These are phyloP conservation scores for Stenichneumon culpator DNA, from an alignment of 2,888 invertebrate species.

Conservation along the genomic window DNA sequence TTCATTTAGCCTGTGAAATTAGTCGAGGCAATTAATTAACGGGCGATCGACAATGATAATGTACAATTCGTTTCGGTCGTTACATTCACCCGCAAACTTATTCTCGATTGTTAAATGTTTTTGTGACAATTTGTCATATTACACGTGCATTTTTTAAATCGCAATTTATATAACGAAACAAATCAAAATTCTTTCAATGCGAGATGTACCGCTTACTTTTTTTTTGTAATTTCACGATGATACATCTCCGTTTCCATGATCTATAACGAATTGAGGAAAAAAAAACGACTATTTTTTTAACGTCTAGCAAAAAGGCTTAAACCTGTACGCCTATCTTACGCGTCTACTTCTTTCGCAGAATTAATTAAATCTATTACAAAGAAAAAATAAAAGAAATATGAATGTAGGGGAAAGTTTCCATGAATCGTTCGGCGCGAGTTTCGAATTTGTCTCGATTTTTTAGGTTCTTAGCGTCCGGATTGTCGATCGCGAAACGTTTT, in stretches of 20 bases:
- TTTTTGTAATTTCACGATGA: neutral
- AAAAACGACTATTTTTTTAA: neutral
- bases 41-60: constrained; percentile 41
- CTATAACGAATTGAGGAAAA: neutral
- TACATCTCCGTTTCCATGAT: constrained; percentile 5
- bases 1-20: neutral
- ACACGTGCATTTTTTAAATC: neutral
- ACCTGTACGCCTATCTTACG: constrained; percentile 6
- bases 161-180: neutral
- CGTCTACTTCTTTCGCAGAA: constrained; percentile 42
- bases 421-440: neutral
- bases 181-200: neutral
- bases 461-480: neutral
- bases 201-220: neutral
- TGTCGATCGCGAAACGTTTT: neutral
- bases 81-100: constrained; percentile 15
- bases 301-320: neutral
- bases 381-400: constrained; percentile 29
- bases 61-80: constrained; percentile 18
- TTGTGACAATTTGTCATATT: constrained; percentile 7
- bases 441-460: neutral
- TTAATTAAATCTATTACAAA: constrained; percentile 60
- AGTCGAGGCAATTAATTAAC: constrained; percentile 13
- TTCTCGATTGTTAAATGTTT: neutral
- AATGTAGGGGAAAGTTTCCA: constrained; percentile 18